Evolutionary conservation across 2,113 vertebrate species (phyloP).

Genomic region (Acanthochromis polyacanthus): DNA sequence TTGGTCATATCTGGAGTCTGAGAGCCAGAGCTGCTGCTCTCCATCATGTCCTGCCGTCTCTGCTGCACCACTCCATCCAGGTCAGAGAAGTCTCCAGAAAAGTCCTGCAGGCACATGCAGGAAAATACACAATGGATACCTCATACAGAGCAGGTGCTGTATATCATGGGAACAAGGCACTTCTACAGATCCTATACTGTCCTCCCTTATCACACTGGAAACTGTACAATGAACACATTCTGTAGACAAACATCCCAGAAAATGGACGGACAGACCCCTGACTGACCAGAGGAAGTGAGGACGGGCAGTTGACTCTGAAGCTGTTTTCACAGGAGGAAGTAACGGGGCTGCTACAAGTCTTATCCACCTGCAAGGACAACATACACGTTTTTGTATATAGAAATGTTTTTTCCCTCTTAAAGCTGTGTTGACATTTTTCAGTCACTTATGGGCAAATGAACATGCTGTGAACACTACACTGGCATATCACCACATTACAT

Average conservation of each 20-base stretch:
- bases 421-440: not conserved
- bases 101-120: conserved; percentile 83
- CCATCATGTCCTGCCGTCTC: conserved; percentile 88
- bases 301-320: conserved; percentile 84
- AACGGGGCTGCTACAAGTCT: conserved; percentile 85
- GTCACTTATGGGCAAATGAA: not conserved
- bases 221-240: conserved; percentile 34
- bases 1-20: conserved; percentile 93
- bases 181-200: conserved; percentile 22
- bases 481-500: not conserved
- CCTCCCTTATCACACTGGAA: conserved; percentile 26
- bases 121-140: conserved; percentile 17
- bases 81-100: conserved; percentile 89
- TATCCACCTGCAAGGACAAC: conserved; percentile 83
- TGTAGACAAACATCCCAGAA: conserved; percentile 31
- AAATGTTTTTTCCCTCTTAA: not conserved
- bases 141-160: conserved; percentile 24
- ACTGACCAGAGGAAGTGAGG: conserved; percentile 88
- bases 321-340: conserved; percentile 89
- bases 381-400: not conserved
- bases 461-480: not conserved
- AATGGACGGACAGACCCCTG: conserved; percentile 19
- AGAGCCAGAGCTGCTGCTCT: conserved; percentile 93
- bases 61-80: conserved; percentile 88
- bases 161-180: conserved; percentile 17